A percentile compares a stretch with the other conserved stretches of the same genome.
These are phyloP conservation scores for Polyommatus icarus DNA, from an alignment of 2,888 invertebrate species.

Conservation along the genomic window DNA sequence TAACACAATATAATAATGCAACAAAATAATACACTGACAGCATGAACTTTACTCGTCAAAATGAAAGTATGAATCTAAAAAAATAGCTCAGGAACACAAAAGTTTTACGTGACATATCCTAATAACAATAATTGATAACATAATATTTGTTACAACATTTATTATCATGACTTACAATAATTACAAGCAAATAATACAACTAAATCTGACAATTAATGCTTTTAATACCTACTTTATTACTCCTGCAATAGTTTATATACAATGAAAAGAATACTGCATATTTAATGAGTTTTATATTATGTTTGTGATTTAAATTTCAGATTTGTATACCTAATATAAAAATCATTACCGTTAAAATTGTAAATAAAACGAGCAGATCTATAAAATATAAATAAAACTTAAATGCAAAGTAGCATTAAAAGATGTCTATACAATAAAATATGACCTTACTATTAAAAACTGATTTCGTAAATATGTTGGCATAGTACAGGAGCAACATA, in stretches of 20 bases:
- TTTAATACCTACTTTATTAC: conserved; percentile 37
- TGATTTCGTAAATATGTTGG: conserved; percentile 10
- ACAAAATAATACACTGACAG: conserved; percentile 24
- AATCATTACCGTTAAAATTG: conserved; percentile 10
- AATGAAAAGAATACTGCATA: conserved; percentile 25
- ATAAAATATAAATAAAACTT: conserved; percentile 13
- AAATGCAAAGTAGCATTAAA: conserved; percentile 15
- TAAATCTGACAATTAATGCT: conserved; percentile 34
- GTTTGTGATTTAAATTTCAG: not conserved
- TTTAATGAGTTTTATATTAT: conserved; percentile 21
- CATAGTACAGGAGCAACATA: conserved; percentile 32
- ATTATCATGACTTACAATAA: conserved; percentile 44
- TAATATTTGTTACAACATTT: conserved; percentile 50
- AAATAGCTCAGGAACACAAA: conserved; percentile 46
- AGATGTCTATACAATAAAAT: conserved; percentile 16
- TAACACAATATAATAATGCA: conserved; percentile 24
- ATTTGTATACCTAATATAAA: conserved; percentile 2
- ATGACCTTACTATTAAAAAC: conserved; percentile 23
- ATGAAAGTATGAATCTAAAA: conserved; percentile 27
- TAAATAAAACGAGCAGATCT: conserved; percentile 8
- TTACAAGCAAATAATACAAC: conserved; percentile 37
- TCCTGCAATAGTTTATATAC: conserved; percentile 35
- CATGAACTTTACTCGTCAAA: not conserved
- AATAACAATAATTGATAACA: conserved; percentile 55
- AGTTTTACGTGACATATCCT: conserved; percentile 48